Base-by-base conservation (phyloP, 2,113 vertebrate species). In the Grammomys dolichurus region DNA sequence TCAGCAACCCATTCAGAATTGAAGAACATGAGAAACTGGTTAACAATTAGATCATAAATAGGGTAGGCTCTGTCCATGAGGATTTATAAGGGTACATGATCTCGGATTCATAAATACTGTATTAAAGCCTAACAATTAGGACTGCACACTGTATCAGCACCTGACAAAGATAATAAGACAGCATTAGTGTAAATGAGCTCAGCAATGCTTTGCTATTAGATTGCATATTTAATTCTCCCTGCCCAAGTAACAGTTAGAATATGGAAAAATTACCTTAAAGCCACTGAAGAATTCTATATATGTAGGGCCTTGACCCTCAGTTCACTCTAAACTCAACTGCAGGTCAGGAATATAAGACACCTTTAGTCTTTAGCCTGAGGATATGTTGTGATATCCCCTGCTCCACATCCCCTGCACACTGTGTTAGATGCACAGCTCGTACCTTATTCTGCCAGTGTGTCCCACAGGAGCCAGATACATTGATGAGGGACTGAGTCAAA, bases 31-130 rank as follows among this genome's bases (percentile, higher is more conserved):
- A 95, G 91, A 97, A 97, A 98, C 95, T 95, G 92, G 81, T 69
- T 97, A 97, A 81, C 93, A 97, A 98, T 98, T 98, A 98, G 96
- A 97, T 97, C 97, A 97, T 97, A 97, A 97, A 84, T 96, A 88
- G 94, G 93, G 95, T 96, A 97, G 97, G 96, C 94, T 95, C 48
- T 97, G 90, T 96, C 97, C 67, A 80, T 36, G 96, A 97, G 97
- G 97, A 93, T 96, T 97, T 85, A 70, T 81, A 81, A 97, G 97
- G 90, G 94, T 77, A 87, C n/a, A 11, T 90, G 89, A 93, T 58
- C 95, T 95, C 1, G 0, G 80, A 94, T 94, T 96, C 78, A 89
- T 97, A 98, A 98, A 69, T 93, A 82, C 93, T 95, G 40, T 92
- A 97, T 97, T 86, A 95, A 97, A 97, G 97, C 93, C 28, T 33